Base-by-base conservation (phyloP, 2,113 vertebrate genomes). In the Brachyistius frenatus region DNA sequence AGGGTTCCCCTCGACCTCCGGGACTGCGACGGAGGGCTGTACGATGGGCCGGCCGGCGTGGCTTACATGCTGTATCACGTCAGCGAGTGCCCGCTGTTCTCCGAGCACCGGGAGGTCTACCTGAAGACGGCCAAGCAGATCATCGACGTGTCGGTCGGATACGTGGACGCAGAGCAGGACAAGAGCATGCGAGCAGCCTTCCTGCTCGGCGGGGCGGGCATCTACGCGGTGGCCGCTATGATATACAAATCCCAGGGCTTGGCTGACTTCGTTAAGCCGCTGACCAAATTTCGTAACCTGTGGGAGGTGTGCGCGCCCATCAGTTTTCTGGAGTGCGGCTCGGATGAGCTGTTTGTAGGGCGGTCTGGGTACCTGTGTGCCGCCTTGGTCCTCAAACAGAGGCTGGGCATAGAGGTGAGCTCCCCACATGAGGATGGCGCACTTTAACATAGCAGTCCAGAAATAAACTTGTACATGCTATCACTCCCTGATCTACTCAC, bases 311-410 rank as follows among this genome's bases (percentile, higher is more conserved):
- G 95, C 53, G 94, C 93, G 1, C 96, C 96, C 0, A 91, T 97
- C 78, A 91, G 89, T 76, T 97, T 97, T 76, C 93, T 97, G 82
- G 95, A 97, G 90, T 96, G 96, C 85, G 96, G 96, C 71, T 97
- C 96, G 0, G 96, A 97, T 81, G 96, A 97, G 93, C 95, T 97
- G 66, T 97, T 97, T 69, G 96, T 96, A 81, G 97, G 96, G 49
- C 94, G 96, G 56, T 95, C 96, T 0, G 96, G 96, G 1, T 97
- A 97, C 91, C 91, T 97, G 90, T 97, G 96, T 66, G 96, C 95
- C 0, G 96, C 95, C 16, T 93, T 97, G 67, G 95, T 97, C 66
- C 95, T 97, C 78, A 96, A 92, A 84, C 96, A 97, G 94, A 96
- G 95, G 72, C 94, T 97, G 89, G 94, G 94, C 64, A 91, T 96